Conservation (phyloP, 2,113 vertebrate species). For the Coregonus clupeaformis region DNA sequence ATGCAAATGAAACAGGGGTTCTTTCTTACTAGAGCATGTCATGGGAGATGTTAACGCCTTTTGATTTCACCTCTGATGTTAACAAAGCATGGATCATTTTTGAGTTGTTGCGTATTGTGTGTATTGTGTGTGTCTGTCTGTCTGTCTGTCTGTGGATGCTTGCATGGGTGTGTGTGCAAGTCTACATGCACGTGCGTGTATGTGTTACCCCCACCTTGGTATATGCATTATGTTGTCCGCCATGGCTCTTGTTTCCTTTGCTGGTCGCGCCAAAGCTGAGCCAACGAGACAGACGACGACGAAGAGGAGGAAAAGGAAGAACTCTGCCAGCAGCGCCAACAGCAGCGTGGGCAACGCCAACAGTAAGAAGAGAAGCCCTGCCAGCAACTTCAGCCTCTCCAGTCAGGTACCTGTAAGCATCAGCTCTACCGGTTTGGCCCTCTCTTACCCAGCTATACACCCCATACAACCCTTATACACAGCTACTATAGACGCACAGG, state of each 20-base stretch:
- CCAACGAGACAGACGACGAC: constrained; percentile 94
- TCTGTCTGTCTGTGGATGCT: neutral
- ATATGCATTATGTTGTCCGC: constrained; percentile 68
- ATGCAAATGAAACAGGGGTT: constrained; percentile 53
- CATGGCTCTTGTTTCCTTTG: constrained; percentile 66
- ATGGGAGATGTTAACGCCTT: constrained; percentile 58
- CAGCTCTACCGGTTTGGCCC: constrained; percentile 74
- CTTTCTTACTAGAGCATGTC: constrained; percentile 65
- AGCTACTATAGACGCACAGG: neutral
- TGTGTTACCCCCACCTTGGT: neutral
- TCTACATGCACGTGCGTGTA: constrained; percentile 6
- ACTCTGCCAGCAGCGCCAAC: constrained; percentile 96
- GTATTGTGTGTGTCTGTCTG: neutral
- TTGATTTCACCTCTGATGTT: constrained; percentile 51
- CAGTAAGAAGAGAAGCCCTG: constrained; percentile 93
- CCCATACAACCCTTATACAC: neutral
- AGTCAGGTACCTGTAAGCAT: constrained; percentile 99
- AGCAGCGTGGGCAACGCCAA: constrained; percentile 87
- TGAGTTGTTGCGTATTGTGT: neutral
- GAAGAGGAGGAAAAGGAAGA: constrained; percentile 99
- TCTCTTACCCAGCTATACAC: constrained; percentile 7
- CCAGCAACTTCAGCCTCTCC: constrained; percentile 94
- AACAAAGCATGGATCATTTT: constrained; percentile 49
- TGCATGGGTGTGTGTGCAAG: neutral
- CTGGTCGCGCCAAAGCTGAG: constrained; percentile 83